phyloP scores from a whole-genome alignment of 1,140 invertebrate species.

The Drosophila lacertosa region DNA sequence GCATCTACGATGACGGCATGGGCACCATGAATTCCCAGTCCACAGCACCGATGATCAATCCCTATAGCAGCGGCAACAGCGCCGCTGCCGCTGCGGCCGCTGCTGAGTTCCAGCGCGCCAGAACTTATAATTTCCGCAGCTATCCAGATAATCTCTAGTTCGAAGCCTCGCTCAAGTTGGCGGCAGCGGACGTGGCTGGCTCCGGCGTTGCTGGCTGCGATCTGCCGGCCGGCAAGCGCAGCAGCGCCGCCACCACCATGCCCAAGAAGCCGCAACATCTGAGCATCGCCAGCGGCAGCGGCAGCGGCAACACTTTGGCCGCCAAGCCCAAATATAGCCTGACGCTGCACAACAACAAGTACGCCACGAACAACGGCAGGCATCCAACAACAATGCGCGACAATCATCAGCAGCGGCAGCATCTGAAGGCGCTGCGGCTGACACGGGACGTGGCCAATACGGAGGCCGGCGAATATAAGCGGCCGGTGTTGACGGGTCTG shows the following conservation, averaged over 20 bases:
- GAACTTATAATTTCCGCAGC: conserved; percentile 83
- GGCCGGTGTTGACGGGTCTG: conserved; percentile 32
- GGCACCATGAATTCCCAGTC: conserved; percentile 82
- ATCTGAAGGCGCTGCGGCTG: conserved; percentile 66
- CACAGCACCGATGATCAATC: conserved; percentile 82
- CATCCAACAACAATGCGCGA: conserved; percentile 52
- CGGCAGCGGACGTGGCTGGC: conserved; percentile 39
- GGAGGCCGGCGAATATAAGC: conserved; percentile 48
- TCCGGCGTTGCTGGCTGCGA: conserved; percentile 10
- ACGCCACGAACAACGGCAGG: conserved; percentile 41
- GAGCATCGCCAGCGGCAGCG: conserved; percentile 42
- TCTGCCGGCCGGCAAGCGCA: conserved; percentile 26
- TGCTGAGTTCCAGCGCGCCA: conserved; percentile 79
- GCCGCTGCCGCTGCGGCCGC: conserved; percentile 60
- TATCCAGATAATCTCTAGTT: conserved; percentile 84
- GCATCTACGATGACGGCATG: conserved; percentile 78
- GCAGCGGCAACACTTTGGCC: neutral
- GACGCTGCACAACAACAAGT: conserved; percentile 54
- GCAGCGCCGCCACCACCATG: conserved; percentile 57
- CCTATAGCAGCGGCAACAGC: conserved; percentile 63
- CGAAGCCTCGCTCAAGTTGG: conserved; percentile 77
- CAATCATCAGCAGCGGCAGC: conserved; percentile 65
- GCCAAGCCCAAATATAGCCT: conserved; percentile 45
- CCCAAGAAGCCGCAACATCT: conserved; percentile 74
- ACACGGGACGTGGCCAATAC: conserved; percentile 48